A percentile compares a stretch with the other conserved stretches of the same genome.
Evolutionary conservation across 2,113 vertebrate species (phyloP).

Genomic region (Balaenoptera acutorostrata): DNA sequence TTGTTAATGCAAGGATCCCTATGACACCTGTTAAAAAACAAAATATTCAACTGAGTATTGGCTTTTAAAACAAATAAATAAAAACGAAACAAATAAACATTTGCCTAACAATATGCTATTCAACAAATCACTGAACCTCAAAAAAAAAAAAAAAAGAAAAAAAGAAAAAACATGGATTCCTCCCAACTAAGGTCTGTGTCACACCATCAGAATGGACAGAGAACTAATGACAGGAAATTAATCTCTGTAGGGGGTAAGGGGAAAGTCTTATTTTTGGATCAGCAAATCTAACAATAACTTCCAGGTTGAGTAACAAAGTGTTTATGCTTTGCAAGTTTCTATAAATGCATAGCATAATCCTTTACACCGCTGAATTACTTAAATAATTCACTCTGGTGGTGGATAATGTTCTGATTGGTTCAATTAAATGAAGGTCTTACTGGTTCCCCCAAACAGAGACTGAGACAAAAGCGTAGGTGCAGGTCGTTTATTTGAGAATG

Average conservation of each 20-base stretch:
- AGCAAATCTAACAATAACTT: slow-evolving; percentile 7
- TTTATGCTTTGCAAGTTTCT: not conserved
- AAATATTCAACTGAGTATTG: not conserved
- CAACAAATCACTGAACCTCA: not conserved
- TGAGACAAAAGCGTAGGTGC: not conserved
- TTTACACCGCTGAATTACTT: not conserved
- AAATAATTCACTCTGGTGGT: not conserved
- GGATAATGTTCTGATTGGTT: not conserved
- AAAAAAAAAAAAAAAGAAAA: not conserved
- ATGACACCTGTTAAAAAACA: not conserved
- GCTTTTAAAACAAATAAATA: not conserved
- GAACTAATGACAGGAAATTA: not conserved
- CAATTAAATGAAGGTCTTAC: not conserved
- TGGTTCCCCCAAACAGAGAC: not conserved
- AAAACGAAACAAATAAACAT: not conserved
- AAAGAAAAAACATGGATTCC: not conserved
- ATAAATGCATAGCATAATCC: not conserved
- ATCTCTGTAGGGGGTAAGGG: not conserved
- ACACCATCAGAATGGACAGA: not conserved
- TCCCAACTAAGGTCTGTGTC: not conserved
- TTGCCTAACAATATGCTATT: not conserved
- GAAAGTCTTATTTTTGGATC: not conserved
- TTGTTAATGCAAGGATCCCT: not conserved
- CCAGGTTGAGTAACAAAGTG: not conserved
- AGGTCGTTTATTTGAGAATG: not conserved